phyloP scores from a whole-genome alignment of 2,797 vertebrate genomes.

The Brotula barbata region DNA sequence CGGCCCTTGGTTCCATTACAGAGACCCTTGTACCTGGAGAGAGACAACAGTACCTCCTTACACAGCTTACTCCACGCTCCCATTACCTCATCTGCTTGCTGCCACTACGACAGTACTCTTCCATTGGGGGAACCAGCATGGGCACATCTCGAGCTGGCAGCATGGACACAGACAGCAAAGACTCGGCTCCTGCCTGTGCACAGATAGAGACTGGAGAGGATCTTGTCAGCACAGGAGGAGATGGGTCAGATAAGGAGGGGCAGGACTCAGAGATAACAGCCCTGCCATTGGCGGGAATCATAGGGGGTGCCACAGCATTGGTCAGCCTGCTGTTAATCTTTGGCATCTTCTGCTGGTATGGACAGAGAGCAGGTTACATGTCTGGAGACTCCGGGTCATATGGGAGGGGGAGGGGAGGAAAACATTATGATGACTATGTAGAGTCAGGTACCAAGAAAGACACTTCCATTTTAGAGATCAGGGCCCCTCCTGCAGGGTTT shows the following conservation, averaged over 20 bases:
- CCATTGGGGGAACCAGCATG: slow-evolving; percentile 61
- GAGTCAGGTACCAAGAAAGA: slow-evolving; percentile 96
- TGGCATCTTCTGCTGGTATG: slow-evolving; percentile 91
- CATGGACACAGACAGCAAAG: slow-evolving; percentile 77
- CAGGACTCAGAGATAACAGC: slow-evolving; percentile 79
- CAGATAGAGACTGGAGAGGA: slow-evolving; percentile 88
- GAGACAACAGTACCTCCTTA: slow-evolving; percentile 90
- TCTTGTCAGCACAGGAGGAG: slow-evolving; percentile 59
- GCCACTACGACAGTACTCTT: slow-evolving; percentile 77
- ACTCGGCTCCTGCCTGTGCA: slow-evolving; percentile 86
- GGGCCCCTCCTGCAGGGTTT: slow-evolving; percentile 85
- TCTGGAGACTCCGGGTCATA: slow-evolving; percentile 82
- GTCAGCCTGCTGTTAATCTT: slow-evolving; percentile 90
- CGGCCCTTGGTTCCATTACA: slow-evolving; percentile 90
- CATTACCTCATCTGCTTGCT: slow-evolving; percentile 93
- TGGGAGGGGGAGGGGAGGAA: slow-evolving; percentile 79
- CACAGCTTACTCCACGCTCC: slow-evolving; percentile 88
- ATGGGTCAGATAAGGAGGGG: slow-evolving; percentile 70
- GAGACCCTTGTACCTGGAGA: slow-evolving; percentile 93
- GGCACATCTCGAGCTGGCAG: slow-evolving; percentile 59
- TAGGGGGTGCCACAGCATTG: slow-evolving; percentile 88
- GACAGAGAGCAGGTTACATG: slow-evolving; percentile 86
- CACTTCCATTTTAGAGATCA: slow-evolving; percentile 92
- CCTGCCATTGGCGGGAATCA: slow-evolving; percentile 89
- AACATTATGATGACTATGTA: slow-evolving; percentile 90